A percentile compares a stretch with the other conserved stretches of the same genome.
phyloP scores from a whole-genome alignment of 1,140 invertebrate species.

The Zelostemma sp. region DNA sequence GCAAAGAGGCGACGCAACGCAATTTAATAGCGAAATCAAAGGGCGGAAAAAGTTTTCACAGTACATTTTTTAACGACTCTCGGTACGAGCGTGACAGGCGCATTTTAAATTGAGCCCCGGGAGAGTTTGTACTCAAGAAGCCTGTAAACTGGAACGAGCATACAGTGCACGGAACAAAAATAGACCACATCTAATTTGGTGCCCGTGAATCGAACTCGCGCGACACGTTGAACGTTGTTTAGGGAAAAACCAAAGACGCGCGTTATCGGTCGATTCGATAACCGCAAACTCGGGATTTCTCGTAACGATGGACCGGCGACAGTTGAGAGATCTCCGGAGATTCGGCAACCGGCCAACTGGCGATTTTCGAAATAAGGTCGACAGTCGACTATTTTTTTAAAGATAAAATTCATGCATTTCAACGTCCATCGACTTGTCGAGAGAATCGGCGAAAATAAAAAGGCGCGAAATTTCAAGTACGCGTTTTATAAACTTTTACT shows the following conservation, averaged over 20 bases:
- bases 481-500: too few relatives aligned
- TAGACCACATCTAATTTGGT: conserved; percentile 69
- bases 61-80: conserved; percentile 4
- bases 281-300: conserved; percentile 1
- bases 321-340: background rate
- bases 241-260: conserved; percentile 18
- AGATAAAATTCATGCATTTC: background rate
- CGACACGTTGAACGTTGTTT: conserved; percentile 35
- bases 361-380: background rate
- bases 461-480: too few relatives aligned
- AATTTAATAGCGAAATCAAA: background rate
- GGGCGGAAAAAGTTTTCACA: background rate
- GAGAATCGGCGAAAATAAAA: background rate
- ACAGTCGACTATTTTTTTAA: background rate
- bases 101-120: conserved; percentile 34
- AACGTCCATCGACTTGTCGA: background rate
- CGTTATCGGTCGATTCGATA: conserved; percentile 27
- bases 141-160: conserved; percentile 63
- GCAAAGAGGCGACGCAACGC: background rate
- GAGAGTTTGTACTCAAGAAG: conserved; percentile 48
- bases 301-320: background rate
- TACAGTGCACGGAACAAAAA: conserved; percentile 59
- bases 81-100: background rate
- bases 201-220: conserved; percentile 66
- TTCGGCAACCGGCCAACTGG: background rate